Percentiles rank a stretch among this genome's conserved stretches.
These are phyloP conservation scores for Drosophila repleta DNA, from an alignment of 1,140 invertebrate genomes.

Conservation along the genomic window DNA sequence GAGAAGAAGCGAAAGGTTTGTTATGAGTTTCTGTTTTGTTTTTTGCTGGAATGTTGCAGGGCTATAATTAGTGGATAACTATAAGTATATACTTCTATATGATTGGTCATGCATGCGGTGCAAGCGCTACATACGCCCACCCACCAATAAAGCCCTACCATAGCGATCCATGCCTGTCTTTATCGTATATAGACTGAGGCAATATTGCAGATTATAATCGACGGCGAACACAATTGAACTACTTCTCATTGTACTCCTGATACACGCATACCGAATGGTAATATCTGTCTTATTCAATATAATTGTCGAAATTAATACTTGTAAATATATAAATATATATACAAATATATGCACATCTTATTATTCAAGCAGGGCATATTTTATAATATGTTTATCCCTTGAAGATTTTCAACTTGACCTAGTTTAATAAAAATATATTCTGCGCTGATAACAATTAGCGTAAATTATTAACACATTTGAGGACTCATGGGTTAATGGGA, in stretches of 20 bases:
- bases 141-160: slow-evolving; percentile 39
- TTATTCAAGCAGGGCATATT: too few species aligned
- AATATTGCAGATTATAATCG: slow-evolving; percentile 38
- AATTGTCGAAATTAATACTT: too few species aligned
- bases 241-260: too few species aligned
- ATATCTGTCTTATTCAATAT: background rate
- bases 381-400: background rate
- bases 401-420: slow-evolving; percentile 24
- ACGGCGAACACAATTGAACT: slow-evolving; percentile 10
- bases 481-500: slow-evolving; percentile 7
- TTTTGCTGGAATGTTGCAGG: slow-evolving; percentile 53
- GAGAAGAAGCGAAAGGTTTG: slow-evolving; percentile 28
- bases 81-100: slow-evolving; percentile 56
- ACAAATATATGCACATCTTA: too few species aligned
- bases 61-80: slow-evolving; percentile 70
- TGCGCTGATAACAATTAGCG: slow-evolving; percentile 38
- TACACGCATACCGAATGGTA: background rate
- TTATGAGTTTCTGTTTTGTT: slow-evolving; percentile 52
- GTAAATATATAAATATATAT: too few species aligned
- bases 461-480: slow-evolving; percentile 39
- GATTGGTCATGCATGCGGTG: slow-evolving; percentile 51
- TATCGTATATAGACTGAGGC: slow-evolving; percentile 44
- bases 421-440: slow-evolving; percentile 10
- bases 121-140: slow-evolving; percentile 32
- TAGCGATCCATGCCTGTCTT: slow-evolving; percentile 34